Conservation (phyloP, 2,888 invertebrate genomes). For the Plutella xylostella region DNA sequence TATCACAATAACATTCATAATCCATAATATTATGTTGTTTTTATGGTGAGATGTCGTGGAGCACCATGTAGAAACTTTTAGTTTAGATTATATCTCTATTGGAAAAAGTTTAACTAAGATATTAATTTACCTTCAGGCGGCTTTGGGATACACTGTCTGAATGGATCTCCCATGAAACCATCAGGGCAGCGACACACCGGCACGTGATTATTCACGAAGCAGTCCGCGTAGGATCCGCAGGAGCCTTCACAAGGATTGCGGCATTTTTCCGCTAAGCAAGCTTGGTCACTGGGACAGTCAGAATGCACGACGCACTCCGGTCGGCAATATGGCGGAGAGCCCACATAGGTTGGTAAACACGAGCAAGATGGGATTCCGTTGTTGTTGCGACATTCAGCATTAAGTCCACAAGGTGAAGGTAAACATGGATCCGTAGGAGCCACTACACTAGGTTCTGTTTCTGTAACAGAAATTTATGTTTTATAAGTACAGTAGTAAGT, state of each 20-base stretch:
- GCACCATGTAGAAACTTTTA: not conserved
- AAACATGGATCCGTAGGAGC: constrained; percentile 73
- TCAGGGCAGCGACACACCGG: constrained; percentile 79
- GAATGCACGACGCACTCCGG: constrained; percentile 76
- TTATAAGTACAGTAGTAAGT: too few relatives aligned
- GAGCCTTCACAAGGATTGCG: constrained; percentile 76
- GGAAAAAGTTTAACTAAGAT: not conserved
- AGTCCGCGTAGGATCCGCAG: constrained; percentile 75
- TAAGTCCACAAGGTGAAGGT: constrained; percentile 79
- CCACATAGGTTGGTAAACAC: constrained; percentile 74
- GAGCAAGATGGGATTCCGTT: constrained; percentile 79
- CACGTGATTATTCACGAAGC: constrained; percentile 77
- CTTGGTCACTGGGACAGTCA: constrained; percentile 73
- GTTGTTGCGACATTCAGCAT: constrained; percentile 79
- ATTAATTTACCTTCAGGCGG: constrained; percentile 53
- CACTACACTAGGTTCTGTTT: constrained; percentile 34
- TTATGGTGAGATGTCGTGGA: not conserved
- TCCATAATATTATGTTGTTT: too few relatives aligned
- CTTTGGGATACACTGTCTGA: constrained; percentile 71
- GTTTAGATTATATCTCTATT: too few relatives aligned
- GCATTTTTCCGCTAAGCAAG: constrained; percentile 77
- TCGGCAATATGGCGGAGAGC: constrained; percentile 73
- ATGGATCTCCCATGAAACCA: constrained; percentile 77
- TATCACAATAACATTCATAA: constrained; percentile 14
- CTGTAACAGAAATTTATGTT: too few relatives aligned